Base-by-base conservation (phyloP, 2,888 invertebrate species). In the Phorcus lineatus region DNA sequence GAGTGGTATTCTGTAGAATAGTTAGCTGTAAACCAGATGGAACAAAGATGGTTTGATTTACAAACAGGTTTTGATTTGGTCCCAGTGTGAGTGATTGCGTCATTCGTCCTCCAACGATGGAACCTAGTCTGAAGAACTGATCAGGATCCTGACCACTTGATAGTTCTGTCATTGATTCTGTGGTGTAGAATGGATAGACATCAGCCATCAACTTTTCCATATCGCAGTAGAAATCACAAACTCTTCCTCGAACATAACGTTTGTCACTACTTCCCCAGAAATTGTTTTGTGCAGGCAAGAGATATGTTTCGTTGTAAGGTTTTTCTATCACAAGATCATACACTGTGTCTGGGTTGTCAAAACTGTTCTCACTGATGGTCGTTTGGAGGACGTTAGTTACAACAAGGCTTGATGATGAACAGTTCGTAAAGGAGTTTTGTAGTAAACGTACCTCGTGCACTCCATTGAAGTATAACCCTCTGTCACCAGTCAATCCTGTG, bases 311-410 rank as follows among this genome's bases (percentile, higher is more conserved):
- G 22, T 24, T 13, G 9, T 52, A 74, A 22, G 19, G n/a, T 52
- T 13, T 13, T 52, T 52, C 52, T 22, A 52, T 52, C 47, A 76
- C 81, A 0, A 85, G 0, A 40, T 81, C 82, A 47, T 80, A 84
- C n/a, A 52, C 36, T 53, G 83, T 74, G 7, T 79, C 17, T 2
- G 74, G 53, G 55, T 84, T 85, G 24, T 75, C 74, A 40, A 85
- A 85, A 36, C 80, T 75, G 74, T 85, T 85, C 40, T 82, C 16
- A 7, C 57, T 54, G 4, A 85, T 67, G n/a, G 40, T 47, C 0
- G 80, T 78, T 75, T 78, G 24, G 16, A 24, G 16, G 16, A 16
- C 17, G 16, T 62, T 74, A 22, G 74, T 74, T 13, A 52, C 47
- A 74, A 74, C n/a, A 13, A 74, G 16, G 6, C 52, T 22, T 28